Base-by-base conservation (phyloP, 2,113 vertebrate genomes). In the Clupea harengus region DNA sequence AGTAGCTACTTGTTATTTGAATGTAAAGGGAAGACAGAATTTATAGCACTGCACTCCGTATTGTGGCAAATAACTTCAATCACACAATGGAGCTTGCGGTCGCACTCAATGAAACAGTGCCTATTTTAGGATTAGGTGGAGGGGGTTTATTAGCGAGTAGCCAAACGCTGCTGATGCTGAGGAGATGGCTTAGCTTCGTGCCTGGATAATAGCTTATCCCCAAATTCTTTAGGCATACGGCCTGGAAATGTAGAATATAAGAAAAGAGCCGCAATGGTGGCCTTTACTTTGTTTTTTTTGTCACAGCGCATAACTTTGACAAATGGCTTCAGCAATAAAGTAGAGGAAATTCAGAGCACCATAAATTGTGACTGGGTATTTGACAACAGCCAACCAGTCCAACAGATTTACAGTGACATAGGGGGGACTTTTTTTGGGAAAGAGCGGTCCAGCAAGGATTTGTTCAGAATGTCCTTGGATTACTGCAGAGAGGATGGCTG, bases 131-230 rank as follows among this genome's bases (percentile, higher is more conserved):
- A 78, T 78, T 78, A 78, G 15, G 28, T 78, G 11, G 72, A 13
- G 72, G 32, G 28, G 13, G 72, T 20, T 78, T 78, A 78, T 78
- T 78, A 78, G 72, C 11, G 72, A 78, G 72, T 78, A 52, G 18
- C 82, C 44, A 78, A 47, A 78, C 1, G 80, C 20, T 75, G 46
- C 32, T 46, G 49, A 46, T 32, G 28, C 72, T 78, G 72, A 39
- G 52, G 82, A 83, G 60, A 81, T 45, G 60, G 49, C 47, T 83
- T 82, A 86, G 50, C 25, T 75, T 81, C 45, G 44, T 80, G 72
- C 28, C 20, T 45, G 84, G 67, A 72, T 85, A 39, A 85, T 57
- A 39, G 32, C 84, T 54, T 49, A 49, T 84, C 83, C 84, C 80
- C 50, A 78, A 75, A 54, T 44, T 78, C 72, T 78, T 32, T 44